Base-by-base conservation (phyloP, 2,113 vertebrate species). In the Dendrocopos noguchii region DNA sequence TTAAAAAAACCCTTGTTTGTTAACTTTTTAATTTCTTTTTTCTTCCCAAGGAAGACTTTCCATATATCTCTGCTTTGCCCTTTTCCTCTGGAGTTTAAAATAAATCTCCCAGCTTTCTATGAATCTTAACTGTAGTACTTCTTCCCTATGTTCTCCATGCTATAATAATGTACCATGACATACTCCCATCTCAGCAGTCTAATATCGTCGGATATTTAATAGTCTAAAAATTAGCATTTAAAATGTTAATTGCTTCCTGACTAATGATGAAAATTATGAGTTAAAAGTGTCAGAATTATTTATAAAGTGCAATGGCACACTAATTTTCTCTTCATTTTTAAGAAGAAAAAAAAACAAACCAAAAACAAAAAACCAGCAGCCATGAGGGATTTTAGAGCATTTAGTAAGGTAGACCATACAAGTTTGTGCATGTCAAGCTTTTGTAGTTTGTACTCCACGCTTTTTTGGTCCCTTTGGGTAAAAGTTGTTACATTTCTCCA, bases 191-290 rank as follows among this genome's bases (percentile, higher is more conserved):
- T 84, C 80, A 64, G 83, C 46, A 64, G 31, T 57, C 84, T 93
- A 81, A 55, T 90, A 96, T 74, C 73, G 87, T 53, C n/a, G 9
- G 90, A 90, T 95, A 95, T 81, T 36, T 96, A 95, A 95, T 79
- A 95, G 92, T 52, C 65, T 80, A 91, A 93, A 92, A 94, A 95
- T 94, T 95, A 95, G 73, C 92, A 96, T 92, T 93, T 94, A 95
- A 95, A 91, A 95, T 84, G 82, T 93, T 96, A 96, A 96, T 95
- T 96, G 91, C 92, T 86, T 94, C 92, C 93, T 95, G 85, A 80
- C 46, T 94, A 95, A 92, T 89, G 88, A 91, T 80, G 55, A 89
- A 96, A 94, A 97, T 94, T 18, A 76, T 10, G 87, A 91, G 71
- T 91, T 88, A 94, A 95, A 96, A 68, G 74, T 84, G 72, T 82